These are phyloP conservation scores for Sakesphorus luctuosus DNA, from an alignment of 2,113 vertebrate genomes.

Conservation along the genomic window DNA sequence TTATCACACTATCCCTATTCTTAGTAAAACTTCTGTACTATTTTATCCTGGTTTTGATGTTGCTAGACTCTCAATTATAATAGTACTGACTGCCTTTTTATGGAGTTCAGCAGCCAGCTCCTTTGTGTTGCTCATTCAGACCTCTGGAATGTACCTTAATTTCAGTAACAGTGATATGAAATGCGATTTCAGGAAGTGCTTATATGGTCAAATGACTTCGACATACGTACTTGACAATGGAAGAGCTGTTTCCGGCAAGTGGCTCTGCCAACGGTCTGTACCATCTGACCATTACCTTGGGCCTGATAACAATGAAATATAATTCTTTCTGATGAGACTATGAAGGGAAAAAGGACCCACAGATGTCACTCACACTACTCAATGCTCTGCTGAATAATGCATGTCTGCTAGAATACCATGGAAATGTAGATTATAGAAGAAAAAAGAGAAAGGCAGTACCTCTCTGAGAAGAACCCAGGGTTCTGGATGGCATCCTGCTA, in stretches of 20 bases:
- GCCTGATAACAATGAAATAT: conserved; percentile 4
- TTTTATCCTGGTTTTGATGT: not conserved
- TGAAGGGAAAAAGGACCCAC: not conserved
- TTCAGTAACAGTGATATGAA: not conserved
- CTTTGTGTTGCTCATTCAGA: not conserved
- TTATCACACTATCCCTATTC: not conserved
- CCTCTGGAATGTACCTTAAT: not conserved
- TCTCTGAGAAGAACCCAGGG: not conserved
- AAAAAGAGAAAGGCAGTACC: not conserved
- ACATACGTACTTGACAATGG: not conserved
- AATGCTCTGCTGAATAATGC: conserved; percentile 16
- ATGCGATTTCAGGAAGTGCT: not conserved
- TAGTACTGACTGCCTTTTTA: not conserved
- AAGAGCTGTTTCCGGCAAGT: not conserved
- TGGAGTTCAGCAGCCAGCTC: not conserved
- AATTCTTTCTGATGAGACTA: conserved; percentile 13
- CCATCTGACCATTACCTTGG: not conserved
- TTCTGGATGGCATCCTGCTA: conserved; percentile 30
- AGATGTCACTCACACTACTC: not conserved
- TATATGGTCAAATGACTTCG: not conserved
- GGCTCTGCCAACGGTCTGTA: not conserved
- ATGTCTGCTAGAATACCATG: not conserved
- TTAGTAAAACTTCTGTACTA: not conserved
- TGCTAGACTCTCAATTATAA: not conserved
- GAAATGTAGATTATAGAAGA: conserved; percentile 6